These are phyloP conservation scores for Matsumurasca onukii DNA, from an alignment of 1,140 invertebrate species.

Conservation along the genomic window DNA sequence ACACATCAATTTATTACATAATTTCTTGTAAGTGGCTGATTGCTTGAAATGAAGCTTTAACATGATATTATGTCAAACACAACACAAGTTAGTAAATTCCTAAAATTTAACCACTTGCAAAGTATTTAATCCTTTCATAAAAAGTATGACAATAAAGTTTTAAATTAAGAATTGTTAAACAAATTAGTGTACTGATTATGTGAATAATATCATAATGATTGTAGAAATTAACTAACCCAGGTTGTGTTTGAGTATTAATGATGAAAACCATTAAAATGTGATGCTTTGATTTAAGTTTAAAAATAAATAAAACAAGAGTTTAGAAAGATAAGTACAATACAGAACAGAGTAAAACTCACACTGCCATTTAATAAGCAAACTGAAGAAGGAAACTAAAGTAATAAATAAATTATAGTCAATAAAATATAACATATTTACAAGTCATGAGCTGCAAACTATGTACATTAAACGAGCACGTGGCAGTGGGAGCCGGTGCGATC, in stretches of 20 bases:
- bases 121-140: too few species aligned
- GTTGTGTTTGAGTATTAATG: too few species aligned
- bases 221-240: too few species aligned
- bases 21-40: too few species aligned
- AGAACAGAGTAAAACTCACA: not conserved
- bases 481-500: constrained; percentile 32
- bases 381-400: constrained; percentile 29
- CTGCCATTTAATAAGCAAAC: constrained; percentile 8
- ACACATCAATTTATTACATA: not conserved
- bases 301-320: not conserved
- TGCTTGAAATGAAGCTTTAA: too few species aligned
- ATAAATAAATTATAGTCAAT: constrained; percentile 36
- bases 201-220: too few species aligned
- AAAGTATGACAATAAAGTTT: too few species aligned
- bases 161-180: too few species aligned
- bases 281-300: not conserved
- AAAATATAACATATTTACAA: constrained; percentile 27
- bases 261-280: not conserved
- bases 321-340: not conserved
- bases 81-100: too few species aligned
- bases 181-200: too few species aligned
- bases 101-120: too few species aligned
- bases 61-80: too few species aligned
- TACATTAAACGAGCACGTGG: constrained; percentile 23
- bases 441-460: constrained; percentile 17